These are phyloP conservation scores for Caenorhabditis japonica DNA, from an alignment of 2,888 invertebrate species.

Conservation along the genomic window DNA sequence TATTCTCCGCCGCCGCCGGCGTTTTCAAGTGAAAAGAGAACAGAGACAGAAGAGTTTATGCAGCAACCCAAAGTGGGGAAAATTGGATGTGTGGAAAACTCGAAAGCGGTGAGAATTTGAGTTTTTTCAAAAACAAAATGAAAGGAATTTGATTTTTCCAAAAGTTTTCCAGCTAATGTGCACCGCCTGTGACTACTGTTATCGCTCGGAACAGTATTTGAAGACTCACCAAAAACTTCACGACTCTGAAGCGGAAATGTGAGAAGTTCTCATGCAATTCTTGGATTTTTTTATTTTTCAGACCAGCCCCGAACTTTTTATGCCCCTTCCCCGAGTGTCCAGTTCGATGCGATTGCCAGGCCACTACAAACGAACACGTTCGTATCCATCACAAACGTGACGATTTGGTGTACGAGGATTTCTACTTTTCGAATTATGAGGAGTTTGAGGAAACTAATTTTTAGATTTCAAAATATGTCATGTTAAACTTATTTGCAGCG, in stretches of 20 bases:
- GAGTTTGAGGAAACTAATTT: slow-evolving; percentile 1
- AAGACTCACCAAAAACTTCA: background rate
- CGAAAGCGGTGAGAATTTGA: background rate
- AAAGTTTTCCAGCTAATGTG: background rate
- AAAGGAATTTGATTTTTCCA: background rate
- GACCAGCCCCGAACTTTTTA: background rate
- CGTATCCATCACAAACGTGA: slow-evolving; percentile 4
- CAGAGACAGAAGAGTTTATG: no score
- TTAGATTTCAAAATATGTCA: background rate
- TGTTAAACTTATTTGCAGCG: background rate
- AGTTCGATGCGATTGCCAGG: slow-evolving; percentile 15
- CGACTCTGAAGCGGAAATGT: background rate
- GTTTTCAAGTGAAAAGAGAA: no score
- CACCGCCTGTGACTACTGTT: background rate
- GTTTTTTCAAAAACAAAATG: background rate
- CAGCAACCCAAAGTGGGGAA: no score
- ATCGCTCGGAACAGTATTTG: background rate
- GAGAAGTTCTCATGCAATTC: no score
- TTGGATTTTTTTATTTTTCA: background rate
- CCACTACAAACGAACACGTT: slow-evolving; percentile 20
- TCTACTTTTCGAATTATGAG: background rate
- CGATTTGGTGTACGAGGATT: background rate
- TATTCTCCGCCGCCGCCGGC: background rate
- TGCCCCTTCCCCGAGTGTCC: slow-evolving; percentile 5
- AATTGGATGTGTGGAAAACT: no score